Percentiles rank a stretch among this genome's conserved stretches.
Evolutionary conservation across 2,113 vertebrate genomes (phyloP).

Genomic region (Anguilla japonica): DNA sequence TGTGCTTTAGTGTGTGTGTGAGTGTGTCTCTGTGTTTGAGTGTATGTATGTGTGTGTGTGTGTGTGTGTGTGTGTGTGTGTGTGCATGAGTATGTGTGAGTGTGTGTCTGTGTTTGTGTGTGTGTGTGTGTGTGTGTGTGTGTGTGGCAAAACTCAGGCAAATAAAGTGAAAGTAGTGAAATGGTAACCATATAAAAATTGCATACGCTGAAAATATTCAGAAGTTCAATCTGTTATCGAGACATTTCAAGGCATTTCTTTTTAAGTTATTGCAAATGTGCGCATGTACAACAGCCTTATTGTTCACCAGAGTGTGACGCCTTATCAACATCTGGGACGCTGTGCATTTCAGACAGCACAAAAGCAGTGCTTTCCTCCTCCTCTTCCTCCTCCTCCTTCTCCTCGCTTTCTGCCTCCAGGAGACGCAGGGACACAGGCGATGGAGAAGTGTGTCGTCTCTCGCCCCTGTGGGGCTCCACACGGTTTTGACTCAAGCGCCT

Average conservation of each 20-base stretch:
- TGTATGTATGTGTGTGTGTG: too few relatives aligned
- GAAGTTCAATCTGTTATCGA: too few relatives aligned
- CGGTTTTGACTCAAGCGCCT: too few relatives aligned
- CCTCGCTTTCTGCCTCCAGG: constrained; percentile 31
- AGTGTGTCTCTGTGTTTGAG: neutral
- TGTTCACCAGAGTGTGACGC: neutral
- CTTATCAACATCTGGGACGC: neutral
- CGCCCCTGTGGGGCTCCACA: constrained; percentile 26
- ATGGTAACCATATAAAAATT: too few relatives aligned
- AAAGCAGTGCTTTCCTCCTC: constrained; percentile 6
- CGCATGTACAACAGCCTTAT: neutral
- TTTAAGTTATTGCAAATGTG: neutral
- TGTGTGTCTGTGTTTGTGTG: neutral
- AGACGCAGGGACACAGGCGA: constrained; percentile 56
- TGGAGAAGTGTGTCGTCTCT: constrained; percentile 62
- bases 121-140: too few relatives aligned
- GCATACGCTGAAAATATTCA: too few relatives aligned
- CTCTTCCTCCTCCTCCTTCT: constrained; percentile 37
- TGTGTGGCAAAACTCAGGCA: too few relatives aligned
- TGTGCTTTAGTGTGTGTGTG: too few relatives aligned
- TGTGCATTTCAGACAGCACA: neutral
- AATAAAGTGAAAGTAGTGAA: too few relatives aligned
- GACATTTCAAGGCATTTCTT: too few relatives aligned
- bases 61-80: neutral
- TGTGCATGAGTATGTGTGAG: too few relatives aligned